Conservation (phyloP, 2,113 vertebrate genomes). For the Bucco capensis region DNA sequence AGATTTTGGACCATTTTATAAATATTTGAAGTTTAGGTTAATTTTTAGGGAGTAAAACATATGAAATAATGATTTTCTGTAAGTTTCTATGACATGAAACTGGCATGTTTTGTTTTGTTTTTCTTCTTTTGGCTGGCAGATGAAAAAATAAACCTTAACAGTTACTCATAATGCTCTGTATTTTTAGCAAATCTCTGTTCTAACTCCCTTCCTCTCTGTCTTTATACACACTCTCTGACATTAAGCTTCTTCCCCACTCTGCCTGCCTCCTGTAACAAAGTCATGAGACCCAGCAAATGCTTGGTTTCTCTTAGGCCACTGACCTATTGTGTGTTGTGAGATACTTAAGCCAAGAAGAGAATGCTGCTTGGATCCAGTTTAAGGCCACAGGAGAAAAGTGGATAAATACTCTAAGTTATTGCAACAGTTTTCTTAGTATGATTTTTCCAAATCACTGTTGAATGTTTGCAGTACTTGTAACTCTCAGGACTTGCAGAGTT, state of each 20-base stretch:
- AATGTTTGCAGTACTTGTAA: background rate
- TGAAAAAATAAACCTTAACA: background rate
- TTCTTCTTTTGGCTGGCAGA: background rate
- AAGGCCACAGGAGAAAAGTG: background rate
- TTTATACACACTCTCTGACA: background rate
- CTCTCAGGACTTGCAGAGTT: background rate
- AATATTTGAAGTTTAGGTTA: background rate
- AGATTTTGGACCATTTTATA: rapidly evolving
- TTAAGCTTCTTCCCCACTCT: background rate
- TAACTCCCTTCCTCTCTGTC: background rate
- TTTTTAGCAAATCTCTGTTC: background rate
- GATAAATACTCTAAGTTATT: background rate
- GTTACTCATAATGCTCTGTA: background rate
- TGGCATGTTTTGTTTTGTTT: background rate
- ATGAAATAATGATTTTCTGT: background rate
- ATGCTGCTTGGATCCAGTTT: background rate
- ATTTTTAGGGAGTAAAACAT: background rate
- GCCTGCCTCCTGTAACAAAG: background rate
- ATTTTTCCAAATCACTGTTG: background rate
- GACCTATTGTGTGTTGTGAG: background rate
- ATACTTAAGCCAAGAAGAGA: background rate
- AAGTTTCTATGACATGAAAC: background rate
- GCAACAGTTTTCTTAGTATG: background rate
- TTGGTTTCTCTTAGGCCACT: background rate
- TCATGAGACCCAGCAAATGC: background rate